Conservation (phyloP, 2,797 vertebrate genomes). For the Enteromius unitaeniatus region DNA sequence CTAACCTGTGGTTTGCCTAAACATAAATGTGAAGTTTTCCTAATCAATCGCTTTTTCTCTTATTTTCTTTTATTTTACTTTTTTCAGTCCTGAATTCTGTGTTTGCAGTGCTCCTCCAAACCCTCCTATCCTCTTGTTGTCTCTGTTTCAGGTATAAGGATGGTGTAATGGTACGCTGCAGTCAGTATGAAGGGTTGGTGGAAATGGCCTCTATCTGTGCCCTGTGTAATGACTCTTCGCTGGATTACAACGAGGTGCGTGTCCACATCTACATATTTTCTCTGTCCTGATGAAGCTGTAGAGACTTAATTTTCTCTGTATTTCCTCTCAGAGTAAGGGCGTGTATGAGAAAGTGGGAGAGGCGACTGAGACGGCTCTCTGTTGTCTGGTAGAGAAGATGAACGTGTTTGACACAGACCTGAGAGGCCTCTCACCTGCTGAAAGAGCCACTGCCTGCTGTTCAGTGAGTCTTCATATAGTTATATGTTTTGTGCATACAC, state of each 20-base stretch:
- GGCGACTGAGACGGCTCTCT: conserved; percentile 83
- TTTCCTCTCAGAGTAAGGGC: conserved; percentile 72
- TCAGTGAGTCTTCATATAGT: conserved; percentile 70
- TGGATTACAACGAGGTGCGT: conserved; percentile 81
- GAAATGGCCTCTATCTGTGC: conserved; percentile 82
- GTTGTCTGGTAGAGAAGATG: conserved; percentile 85
- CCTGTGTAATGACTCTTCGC: conserved; percentile 83
- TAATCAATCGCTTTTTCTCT: conserved; percentile 1
- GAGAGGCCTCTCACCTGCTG: conserved; percentile 69
- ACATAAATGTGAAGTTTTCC: neutral
- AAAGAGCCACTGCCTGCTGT: conserved; percentile 81
- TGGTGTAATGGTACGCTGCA: conserved; percentile 70
- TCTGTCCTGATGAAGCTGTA: neutral
- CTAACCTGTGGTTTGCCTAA: conserved; percentile 5
- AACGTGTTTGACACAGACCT: conserved; percentile 81
- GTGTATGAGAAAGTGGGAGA: conserved; percentile 83
- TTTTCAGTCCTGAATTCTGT: conserved; percentile 8
- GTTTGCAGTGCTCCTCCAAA: neutral
- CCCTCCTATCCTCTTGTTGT: neutral
- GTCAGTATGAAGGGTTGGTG: conserved; percentile 79
- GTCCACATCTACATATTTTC: neutral
- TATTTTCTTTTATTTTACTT: neutral
- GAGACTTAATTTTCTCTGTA: neutral
- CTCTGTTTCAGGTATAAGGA: conserved; percentile 74
- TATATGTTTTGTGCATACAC: neutral